A percentile compares a stretch with the other conserved stretches of the same genome.
These are phyloP conservation scores for Bombus balteatus DNA, from an alignment of 1,140 invertebrate genomes.

Conservation along the genomic window DNA sequence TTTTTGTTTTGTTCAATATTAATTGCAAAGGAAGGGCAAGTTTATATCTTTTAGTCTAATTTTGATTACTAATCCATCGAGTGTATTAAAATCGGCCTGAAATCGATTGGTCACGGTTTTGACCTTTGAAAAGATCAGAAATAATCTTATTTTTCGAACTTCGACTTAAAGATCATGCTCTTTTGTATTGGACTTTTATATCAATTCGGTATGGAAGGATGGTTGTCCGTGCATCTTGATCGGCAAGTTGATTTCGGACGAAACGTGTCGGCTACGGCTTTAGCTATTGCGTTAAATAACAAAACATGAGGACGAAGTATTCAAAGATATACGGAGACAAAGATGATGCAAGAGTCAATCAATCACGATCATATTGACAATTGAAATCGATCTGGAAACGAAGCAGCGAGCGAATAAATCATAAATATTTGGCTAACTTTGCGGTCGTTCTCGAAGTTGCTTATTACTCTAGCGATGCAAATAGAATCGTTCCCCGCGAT, in stretches of 20 bases:
- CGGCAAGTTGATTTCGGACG: background rate
- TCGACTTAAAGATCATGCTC: background rate
- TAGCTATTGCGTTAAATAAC: background rate
- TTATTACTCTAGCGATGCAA: constrained; percentile 5
- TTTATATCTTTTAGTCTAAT: background rate
- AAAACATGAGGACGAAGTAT: background rate
- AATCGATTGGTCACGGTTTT: too few relatives aligned
- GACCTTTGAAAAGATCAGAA: too few relatives aligned
- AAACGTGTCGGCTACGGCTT: background rate
- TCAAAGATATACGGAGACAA: too few relatives aligned
- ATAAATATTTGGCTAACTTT: constrained; percentile 15
- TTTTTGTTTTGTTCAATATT: too few relatives aligned
- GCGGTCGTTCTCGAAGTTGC: background rate
- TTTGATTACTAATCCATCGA: background rate
- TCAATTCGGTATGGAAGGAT: background rate
- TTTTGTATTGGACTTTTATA: background rate
- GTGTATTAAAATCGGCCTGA: background rate
- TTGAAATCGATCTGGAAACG: background rate
- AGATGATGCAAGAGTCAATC: background rate
- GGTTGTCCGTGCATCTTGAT: background rate
- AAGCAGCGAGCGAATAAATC: background rate
- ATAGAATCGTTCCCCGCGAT: background rate
- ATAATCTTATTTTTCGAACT: too few relatives aligned
- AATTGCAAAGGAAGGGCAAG: too few relatives aligned
- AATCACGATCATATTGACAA: background rate